phyloP scores from a whole-genome alignment of 2,888 invertebrate species.

The Cosmia pyralina region DNA sequence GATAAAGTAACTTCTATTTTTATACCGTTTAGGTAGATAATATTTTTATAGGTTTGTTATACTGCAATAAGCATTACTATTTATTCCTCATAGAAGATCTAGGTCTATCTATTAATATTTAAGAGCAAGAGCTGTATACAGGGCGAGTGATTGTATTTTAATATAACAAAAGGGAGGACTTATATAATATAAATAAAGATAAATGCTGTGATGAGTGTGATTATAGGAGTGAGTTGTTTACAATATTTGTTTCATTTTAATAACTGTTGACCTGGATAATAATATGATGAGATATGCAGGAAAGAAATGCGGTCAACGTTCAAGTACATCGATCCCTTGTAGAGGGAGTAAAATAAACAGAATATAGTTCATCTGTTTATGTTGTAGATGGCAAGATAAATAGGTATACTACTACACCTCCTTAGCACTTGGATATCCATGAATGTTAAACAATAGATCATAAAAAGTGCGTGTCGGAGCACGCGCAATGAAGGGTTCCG shows the following conservation, averaged over 20 bases:
- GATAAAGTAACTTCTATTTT: slow-evolving; percentile 58
- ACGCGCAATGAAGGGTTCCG: no score
- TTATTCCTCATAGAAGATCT: slow-evolving; percentile 60
- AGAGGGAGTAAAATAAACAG: neutral
- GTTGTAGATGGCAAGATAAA: slow-evolving; percentile 2
- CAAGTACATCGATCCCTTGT: slow-evolving; percentile 35
- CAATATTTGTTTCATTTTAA: slow-evolving; percentile 66
- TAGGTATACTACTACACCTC: neutral
- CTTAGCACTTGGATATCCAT: neutral
- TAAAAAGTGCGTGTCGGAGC: neutral
- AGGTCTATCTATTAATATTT: slow-evolving; percentile 40
- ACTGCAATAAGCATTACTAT: slow-evolving; percentile 54
- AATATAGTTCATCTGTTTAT: neutral
- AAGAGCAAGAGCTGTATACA: slow-evolving; percentile 48
- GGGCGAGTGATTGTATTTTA: slow-evolving; percentile 56
- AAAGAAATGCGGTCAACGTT: slow-evolving; percentile 34
- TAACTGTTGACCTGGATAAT: slow-evolving; percentile 19
- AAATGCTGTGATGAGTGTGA: slow-evolving; percentile 71
- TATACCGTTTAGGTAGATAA: slow-evolving; percentile 48
- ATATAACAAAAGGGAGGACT: slow-evolving; percentile 33
- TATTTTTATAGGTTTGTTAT: slow-evolving; percentile 51
- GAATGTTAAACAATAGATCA: neutral
- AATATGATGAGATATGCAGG: slow-evolving; percentile 3
- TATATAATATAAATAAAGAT: slow-evolving; percentile 45
- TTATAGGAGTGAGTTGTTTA: slow-evolving; percentile 78